Percentiles rank a stretch among this genome's conserved stretches.
Evolutionary conservation across 1,140 invertebrate genomes (phyloP).

Genomic region (Chionoecetes opilio): DNA sequence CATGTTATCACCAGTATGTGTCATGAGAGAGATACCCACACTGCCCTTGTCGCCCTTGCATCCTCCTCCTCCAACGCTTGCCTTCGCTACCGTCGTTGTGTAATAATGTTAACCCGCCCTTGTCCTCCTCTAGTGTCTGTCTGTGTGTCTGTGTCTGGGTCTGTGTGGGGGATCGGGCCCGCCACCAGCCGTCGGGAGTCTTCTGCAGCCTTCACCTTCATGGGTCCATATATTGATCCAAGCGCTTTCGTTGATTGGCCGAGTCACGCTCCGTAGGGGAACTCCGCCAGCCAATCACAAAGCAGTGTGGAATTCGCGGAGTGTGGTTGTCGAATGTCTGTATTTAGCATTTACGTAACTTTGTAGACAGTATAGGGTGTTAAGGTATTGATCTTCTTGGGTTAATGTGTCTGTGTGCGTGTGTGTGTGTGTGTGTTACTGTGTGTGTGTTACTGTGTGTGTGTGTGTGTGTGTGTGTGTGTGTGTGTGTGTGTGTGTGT

Average conservation of each 20-base stretch:
- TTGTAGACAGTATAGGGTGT: neutral
- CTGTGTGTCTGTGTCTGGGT: slow-evolving; percentile 39
- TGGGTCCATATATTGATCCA: slow-evolving; percentile 70
- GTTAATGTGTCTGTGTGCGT: slow-evolving; percentile 39
- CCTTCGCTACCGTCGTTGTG: no score
- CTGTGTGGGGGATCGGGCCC: neutral
- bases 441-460: slow-evolving; percentile 46
- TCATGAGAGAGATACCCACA: neutral
- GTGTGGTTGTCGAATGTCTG: slow-evolving; percentile 51
- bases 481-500: slow-evolving; percentile 49
- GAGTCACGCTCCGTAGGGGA: slow-evolving; percentile 61
- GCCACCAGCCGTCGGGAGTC: neutral
- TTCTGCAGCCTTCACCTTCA: neutral
- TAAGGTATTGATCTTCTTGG: slow-evolving; percentile 9
- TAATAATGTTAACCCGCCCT: neutral
- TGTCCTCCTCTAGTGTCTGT: neutral
- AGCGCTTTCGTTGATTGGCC: slow-evolving; percentile 65
- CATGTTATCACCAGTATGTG: neutral
- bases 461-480: slow-evolving; percentile 34
- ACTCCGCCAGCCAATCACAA: slow-evolving; percentile 57
- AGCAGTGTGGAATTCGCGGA: slow-evolving; percentile 32
- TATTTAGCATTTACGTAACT: slow-evolving; percentile 41
- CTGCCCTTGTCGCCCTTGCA: neutral
- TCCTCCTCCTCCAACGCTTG: neutral
- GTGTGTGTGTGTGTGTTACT: slow-evolving; percentile 44